Conservation (phyloP, 2,113 vertebrate genomes). For the Nibea coibor region DNA sequence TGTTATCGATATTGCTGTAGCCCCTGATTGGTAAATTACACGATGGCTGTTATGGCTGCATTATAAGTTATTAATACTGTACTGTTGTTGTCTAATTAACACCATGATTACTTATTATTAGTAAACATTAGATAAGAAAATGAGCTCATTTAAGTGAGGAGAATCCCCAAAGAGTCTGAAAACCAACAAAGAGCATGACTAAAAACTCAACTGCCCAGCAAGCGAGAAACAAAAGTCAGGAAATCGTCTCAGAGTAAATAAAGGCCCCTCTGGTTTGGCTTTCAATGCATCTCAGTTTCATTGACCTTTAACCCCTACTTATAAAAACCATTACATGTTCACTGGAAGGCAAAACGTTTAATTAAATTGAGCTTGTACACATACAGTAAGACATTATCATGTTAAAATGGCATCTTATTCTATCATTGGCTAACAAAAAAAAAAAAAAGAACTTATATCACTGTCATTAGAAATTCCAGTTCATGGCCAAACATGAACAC, state of each 20-base stretch:
- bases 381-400: constrained; percentile 8
- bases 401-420: constrained; percentile 27
- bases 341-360: constrained; percentile 29
- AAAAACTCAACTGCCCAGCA: constrained; percentile 16
- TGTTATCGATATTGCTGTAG: constrained; percentile 45
- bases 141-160: constrained; percentile 31
- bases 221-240: constrained; percentile 11
- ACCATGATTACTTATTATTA: constrained; percentile 26
- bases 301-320: constrained; percentile 8
- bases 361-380: constrained; percentile 21
- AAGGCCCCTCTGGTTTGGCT: constrained; percentile 54
- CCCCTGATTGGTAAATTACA: constrained; percentile 60
- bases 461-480: constrained; percentile 66
- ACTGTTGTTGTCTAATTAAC: constrained; percentile 34
- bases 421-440: constrained; percentile 30
- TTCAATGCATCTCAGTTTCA: constrained; percentile 13
- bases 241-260: constrained; percentile 29
- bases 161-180: constrained; percentile 35
- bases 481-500: constrained; percentile 70
- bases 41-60: constrained; percentile 42
- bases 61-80: constrained; percentile 68
- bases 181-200: constrained; percentile 19
- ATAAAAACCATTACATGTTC: constrained; percentile 10
- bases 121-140: constrained; percentile 43
- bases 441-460: background rate